A percentile compares a stretch with the other conserved stretches of the same genome.
Conservation (phyloP, 2,888 invertebrate genomes). For the Linnaemya tessellans region DNA sequence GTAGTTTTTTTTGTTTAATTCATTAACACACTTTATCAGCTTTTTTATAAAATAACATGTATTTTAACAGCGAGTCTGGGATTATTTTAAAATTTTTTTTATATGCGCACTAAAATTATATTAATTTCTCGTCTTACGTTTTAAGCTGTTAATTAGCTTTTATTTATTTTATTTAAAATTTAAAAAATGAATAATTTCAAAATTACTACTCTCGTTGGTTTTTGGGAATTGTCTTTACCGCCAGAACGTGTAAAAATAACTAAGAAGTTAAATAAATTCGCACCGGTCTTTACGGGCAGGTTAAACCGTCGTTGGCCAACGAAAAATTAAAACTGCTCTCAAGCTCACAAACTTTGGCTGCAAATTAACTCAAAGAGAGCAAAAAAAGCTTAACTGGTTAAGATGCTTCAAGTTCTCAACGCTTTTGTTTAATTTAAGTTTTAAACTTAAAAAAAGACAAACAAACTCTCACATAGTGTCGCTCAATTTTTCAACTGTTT, state of each 20-base stretch:
- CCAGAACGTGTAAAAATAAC: slow-evolving; percentile 65
- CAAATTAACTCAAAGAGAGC: slow-evolving; percentile 44
- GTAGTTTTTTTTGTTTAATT: background rate
- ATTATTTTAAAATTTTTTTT: too few species aligned
- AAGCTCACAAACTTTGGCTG: slow-evolving; percentile 9
- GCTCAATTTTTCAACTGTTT: background rate
- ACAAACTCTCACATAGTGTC: background rate
- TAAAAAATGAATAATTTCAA: background rate
- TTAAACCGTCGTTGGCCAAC: slow-evolving; percentile 46
- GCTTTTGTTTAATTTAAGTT: background rate
- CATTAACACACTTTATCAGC: background rate
- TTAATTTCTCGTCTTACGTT: too few species aligned
- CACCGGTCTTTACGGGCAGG: slow-evolving; percentile 60
- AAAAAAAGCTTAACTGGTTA: background rate
- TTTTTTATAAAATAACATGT: too few species aligned
- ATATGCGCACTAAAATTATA: too few species aligned
- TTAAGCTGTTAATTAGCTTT: background rate
- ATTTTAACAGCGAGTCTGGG: too few species aligned
- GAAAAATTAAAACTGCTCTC: slow-evolving; percentile 36
- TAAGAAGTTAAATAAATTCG: slow-evolving; percentile 56
- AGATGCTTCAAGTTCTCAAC: background rate
- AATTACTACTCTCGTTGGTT: too few species aligned
- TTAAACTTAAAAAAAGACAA: background rate
- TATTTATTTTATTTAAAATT: background rate
- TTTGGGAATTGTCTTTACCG: slow-evolving; percentile 45